phyloP scores from a whole-genome alignment of 2,888 invertebrate genomes.

The Sarcophaga variegata region DNA sequence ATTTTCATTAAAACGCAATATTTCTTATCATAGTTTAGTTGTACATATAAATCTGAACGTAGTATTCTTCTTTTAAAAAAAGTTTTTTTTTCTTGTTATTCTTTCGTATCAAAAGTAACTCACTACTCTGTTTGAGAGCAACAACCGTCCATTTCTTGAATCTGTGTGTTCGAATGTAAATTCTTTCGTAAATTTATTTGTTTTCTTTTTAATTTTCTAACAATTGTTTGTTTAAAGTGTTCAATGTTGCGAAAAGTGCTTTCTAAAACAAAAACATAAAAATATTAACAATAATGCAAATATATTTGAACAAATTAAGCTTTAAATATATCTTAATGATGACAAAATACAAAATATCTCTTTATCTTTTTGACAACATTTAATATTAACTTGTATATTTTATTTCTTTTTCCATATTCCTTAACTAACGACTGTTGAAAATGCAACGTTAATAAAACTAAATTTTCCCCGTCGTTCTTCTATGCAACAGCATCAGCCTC shows the following conservation, averaged over 20 bases:
- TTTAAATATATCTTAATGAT: neutral
- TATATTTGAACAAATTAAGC: constrained; percentile 25
- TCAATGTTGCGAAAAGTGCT: constrained; percentile 42
- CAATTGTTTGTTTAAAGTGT: constrained; percentile 47
- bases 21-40: neutral
- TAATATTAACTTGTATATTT: constrained; percentile 39
- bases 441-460: neutral
- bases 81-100: neutral
- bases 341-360: neutral
- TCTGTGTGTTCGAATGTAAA: neutral
- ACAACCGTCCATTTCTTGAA: neutral
- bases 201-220: constrained; percentile 26
- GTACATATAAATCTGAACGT: too few species aligned
- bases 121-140: neutral
- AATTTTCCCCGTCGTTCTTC: neutral
- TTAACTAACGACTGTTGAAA: constrained; percentile 28
- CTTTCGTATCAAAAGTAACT: too few species aligned
- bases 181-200: constrained; percentile 22
- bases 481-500: constrained; percentile 88
- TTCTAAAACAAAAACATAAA: neutral
- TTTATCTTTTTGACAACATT: constrained; percentile 2
- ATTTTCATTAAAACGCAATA: neutral
- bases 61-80: neutral
- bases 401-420: constrained; percentile 53
- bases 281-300: neutral